Evolutionary conservation across 2,797 vertebrate genomes (phyloP), one percentile per base, ranked within the genome.

Genomic region (Myripristis murdjan): DNA sequence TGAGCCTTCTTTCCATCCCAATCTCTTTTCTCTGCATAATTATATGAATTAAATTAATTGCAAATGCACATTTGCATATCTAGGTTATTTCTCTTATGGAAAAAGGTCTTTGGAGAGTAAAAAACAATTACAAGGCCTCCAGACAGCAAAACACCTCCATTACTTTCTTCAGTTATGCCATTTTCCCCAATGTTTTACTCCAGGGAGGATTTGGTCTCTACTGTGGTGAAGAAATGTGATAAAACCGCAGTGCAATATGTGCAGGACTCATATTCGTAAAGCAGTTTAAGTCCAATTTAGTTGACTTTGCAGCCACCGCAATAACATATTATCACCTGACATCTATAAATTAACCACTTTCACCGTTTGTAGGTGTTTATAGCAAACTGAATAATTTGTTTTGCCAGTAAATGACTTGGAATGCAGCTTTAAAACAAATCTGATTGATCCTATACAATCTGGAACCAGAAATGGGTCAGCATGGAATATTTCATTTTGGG

Each of bases 11-110:
- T 73, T 76, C 64, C 64, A 73, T 67, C 37, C 82, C 81, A 83
- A 83, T 90, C 79, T 90, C 70, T 80, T 80, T 83, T 57, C 75
- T 79, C 72, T 61, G 74, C 87, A 87, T 93, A 93, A 93, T 94
- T 92, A 93, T 91, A 75, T 88, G 72, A 89, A 87, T 83, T 78
- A 54, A 90, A 91, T 92, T 91, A 90, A 93, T 92, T 91, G 84
- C 81, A 60, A 83, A 82, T 82, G 74, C 54, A 22, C 54, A 90
- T 90, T 93, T 89, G 87, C 82, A 90, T 89, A 91, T 89, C 86
- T 89, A 75, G 83, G 81, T 91, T 90, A 92, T 88, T 87, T 87
- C 83, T 88, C 89, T 73, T 71, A 77, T 75, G 64, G 79, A 72
- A 31, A 44, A 68, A 43, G 63, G 85, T 86, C 90, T 89, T 84